phyloP scores from a whole-genome alignment of 2,113 vertebrate species.

The Ramphastos sulfuratus region DNA sequence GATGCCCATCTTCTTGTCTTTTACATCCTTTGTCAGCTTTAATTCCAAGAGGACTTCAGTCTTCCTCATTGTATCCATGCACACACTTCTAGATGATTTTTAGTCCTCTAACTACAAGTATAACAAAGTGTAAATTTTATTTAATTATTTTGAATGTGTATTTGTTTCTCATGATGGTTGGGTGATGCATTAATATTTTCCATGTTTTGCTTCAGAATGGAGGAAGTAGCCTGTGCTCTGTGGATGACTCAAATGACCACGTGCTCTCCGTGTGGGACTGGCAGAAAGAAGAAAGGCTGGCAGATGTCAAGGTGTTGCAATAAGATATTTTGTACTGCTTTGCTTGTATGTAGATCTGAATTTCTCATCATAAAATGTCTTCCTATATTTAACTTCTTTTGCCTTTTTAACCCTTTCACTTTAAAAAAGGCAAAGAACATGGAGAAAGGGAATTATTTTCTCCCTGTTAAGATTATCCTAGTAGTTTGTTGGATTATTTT shows the following conservation, averaged over 20 bases:
- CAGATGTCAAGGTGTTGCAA: constrained; percentile 90
- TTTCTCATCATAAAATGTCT: not conserved
- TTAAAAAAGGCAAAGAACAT: not conserved
- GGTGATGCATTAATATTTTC: not conserved
- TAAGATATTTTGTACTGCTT: constrained; percentile 48
- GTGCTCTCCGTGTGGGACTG: constrained; percentile 98
- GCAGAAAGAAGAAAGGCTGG: constrained; percentile 92
- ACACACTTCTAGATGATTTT: not conserved
- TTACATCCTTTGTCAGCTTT: not conserved
- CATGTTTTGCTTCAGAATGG: constrained; percentile 83
- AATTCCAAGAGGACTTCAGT: not conserved
- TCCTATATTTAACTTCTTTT: not conserved
- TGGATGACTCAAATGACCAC: constrained; percentile 97
- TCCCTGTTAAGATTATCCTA: not conserved
- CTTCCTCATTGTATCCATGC: not conserved
- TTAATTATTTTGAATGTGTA: not conserved
- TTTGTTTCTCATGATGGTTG: not conserved
- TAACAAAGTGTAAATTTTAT: not conserved
- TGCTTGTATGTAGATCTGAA: constrained; percentile 22
- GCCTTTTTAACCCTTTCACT: not conserved
- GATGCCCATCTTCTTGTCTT: not conserved
- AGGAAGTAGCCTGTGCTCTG: constrained; percentile 89
- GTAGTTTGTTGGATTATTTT: not conserved
- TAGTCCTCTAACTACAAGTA: not conserved
- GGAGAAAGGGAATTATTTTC: not conserved